phyloP scores from a whole-genome alignment of 2,797 vertebrate species.

The Cichlasoma orientale region DNA sequence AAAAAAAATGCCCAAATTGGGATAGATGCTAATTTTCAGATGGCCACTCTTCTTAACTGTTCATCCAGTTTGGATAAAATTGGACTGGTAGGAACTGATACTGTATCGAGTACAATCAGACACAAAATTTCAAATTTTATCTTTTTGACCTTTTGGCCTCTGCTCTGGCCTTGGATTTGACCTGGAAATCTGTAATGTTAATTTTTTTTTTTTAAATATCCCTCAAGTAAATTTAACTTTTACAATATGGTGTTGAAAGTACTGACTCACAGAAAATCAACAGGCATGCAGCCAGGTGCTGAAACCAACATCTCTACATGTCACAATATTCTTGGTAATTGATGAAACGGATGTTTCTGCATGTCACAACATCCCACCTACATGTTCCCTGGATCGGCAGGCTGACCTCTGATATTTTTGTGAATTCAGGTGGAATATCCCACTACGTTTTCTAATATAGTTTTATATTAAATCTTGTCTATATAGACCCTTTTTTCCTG shows the following conservation, averaged over 20 bases:
- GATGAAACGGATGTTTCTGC: not conserved
- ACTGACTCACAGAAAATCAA: not conserved
- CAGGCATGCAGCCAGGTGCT: not conserved
- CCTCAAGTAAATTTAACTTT: not conserved
- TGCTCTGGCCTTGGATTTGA: not conserved
- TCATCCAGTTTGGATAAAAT: not conserved
- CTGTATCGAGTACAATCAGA: not conserved
- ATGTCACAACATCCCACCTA: not conserved
- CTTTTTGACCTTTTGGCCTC: not conserved
- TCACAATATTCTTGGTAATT: not conserved
- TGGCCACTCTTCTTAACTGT: not conserved
- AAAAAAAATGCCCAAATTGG: not conserved
- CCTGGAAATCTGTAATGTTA: not conserved
- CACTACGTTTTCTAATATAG: not conserved
- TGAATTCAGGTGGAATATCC: not conserved
- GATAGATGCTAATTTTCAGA: not conserved
- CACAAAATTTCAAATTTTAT: not conserved
- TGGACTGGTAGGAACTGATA: not conserved
- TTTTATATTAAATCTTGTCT: not conserved
- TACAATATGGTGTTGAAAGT: not conserved
- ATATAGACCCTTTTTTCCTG: not conserved
- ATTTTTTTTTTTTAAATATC: not conserved
- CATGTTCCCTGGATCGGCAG: not conserved
- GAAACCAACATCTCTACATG: not conserved
- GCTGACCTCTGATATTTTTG: not conserved